Percentiles rank a stretch among this genome's conserved stretches.
Conservation (phyloP, 2,888 invertebrate species). For the Hydrotaea cyrtoneurina region DNA sequence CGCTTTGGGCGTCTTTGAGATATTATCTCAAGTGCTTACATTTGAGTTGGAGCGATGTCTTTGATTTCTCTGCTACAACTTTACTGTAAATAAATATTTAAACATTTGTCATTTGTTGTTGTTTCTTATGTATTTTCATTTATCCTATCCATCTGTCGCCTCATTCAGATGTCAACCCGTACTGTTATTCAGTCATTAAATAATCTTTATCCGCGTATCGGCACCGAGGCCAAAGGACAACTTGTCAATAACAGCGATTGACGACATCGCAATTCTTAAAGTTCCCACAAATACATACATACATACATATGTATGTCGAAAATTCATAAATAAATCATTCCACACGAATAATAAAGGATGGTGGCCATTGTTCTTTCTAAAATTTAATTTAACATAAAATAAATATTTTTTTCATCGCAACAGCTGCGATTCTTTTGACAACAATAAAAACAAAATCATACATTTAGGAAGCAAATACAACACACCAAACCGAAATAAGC, state of each 20-base stretch:
- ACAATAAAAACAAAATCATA: too few species aligned
- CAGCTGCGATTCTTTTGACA: too few species aligned
- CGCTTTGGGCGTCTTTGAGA: constrained; percentile 49
- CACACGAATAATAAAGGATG: not conserved
- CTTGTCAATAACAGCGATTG: not conserved
- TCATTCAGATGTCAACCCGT: too few species aligned
- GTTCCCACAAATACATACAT: too few species aligned
- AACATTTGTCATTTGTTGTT: not conserved
- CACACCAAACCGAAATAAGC: too few species aligned
- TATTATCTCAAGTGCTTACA: constrained; percentile 76
- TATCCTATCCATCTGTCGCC: too few species aligned
- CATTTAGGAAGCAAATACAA: too few species aligned
- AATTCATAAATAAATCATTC: constrained; percentile 2
- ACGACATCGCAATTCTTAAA: not conserved
- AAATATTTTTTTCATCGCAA: too few species aligned
- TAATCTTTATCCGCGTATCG: not conserved
- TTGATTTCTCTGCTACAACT: constrained; percentile 49
- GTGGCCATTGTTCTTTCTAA: not conserved
- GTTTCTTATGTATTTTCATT: not conserved
- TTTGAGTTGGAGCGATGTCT: constrained; percentile 74
- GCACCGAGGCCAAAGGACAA: not conserved
- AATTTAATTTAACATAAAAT: too few species aligned
- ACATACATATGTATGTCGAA: not conserved
- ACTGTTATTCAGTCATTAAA: not conserved
- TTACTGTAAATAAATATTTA: constrained; percentile 28